phyloP scores from a whole-genome alignment of 2,113 vertebrate genomes.

The Microtus montanus region DNA sequence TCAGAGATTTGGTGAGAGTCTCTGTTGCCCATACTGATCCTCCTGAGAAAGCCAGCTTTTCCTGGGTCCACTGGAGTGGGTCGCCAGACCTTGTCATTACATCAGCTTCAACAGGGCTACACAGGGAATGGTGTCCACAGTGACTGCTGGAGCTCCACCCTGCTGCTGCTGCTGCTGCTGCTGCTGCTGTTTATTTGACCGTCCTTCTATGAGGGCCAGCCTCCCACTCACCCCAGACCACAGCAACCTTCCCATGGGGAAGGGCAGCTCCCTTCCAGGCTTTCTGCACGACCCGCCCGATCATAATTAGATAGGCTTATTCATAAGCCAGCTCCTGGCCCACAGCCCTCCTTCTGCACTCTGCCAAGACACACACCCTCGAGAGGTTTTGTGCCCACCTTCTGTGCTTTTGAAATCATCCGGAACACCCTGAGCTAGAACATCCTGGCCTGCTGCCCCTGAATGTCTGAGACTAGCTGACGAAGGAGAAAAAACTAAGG shows the following conservation, averaged over 20 bases:
- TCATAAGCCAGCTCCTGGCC: neutral
- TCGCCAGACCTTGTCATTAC: neutral
- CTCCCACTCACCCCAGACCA: neutral
- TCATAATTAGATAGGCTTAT: slow-evolving; percentile 3
- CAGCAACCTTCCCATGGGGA: neutral
- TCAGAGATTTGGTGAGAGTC: neutral
- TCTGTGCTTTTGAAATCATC: slow-evolving; percentile 13
- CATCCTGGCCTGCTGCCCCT: neutral
- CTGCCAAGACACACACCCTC: slow-evolving; percentile 43
- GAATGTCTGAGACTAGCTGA: neutral
- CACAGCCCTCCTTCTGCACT: neutral
- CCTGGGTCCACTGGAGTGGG: neutral
- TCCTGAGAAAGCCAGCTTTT: neutral
- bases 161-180: too few species aligned
- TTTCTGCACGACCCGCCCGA: neutral
- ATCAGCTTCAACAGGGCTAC: neutral
- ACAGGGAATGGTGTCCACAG: neutral
- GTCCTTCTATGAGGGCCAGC: neutral
- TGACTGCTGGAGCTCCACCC: neutral
- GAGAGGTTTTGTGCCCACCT: neutral
- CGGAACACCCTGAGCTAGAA: slow-evolving; percentile 11
- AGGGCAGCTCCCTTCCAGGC: neutral
- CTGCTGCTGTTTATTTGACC: neutral
- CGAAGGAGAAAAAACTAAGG: neutral
- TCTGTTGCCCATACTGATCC: neutral